Percentiles rank a stretch among this genome's conserved stretches.
Evolutionary conservation across 2,888 invertebrate genomes (phyloP).

Genomic region (Steinernema scapterisci): DNA sequence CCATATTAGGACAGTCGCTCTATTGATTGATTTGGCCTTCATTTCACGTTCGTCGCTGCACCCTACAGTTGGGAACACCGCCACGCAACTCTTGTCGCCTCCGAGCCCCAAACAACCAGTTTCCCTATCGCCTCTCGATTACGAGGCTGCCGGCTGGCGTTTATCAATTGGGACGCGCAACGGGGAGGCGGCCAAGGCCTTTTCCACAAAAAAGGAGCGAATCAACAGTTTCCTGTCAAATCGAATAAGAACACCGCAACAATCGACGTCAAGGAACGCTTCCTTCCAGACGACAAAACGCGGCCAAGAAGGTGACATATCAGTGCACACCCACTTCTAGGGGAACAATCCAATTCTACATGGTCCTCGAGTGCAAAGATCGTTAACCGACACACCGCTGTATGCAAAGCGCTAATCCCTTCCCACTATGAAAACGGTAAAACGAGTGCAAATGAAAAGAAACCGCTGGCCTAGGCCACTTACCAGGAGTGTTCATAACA

Average conservation of each 20-base stretch:
- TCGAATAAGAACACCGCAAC: constrained; percentile 5
- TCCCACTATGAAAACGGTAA: too few species aligned
- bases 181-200: constrained; percentile 31
- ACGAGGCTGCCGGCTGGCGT: constrained; percentile 24
- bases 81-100: constrained; percentile 31
- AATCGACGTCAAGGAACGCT: not conserved
- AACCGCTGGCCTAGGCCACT: too few species aligned
- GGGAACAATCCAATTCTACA: not conserved
- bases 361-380: constrained; percentile 11
- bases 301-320: constrained; percentile 13
- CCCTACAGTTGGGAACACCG: constrained; percentile 32
- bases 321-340: constrained; percentile 13
- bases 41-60: constrained; percentile 32
- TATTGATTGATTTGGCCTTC: constrained; percentile 33
- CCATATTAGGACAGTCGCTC: constrained; percentile 33
- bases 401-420: too few species aligned
- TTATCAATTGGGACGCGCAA: constrained; percentile 32
- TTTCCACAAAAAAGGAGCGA: not conserved
- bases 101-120: constrained; percentile 33
- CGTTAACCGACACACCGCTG: not conserved
- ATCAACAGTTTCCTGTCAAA: constrained; percentile 4
- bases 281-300: not conserved
- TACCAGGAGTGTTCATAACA: constrained; percentile 78
- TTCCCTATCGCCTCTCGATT: constrained; percentile 32
- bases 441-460: too few species aligned